Evolutionary conservation across 30 jellyfish, hydroid and myxozoan species (phyloP).

Genomic region (Chironex yamaguchii): DNA sequence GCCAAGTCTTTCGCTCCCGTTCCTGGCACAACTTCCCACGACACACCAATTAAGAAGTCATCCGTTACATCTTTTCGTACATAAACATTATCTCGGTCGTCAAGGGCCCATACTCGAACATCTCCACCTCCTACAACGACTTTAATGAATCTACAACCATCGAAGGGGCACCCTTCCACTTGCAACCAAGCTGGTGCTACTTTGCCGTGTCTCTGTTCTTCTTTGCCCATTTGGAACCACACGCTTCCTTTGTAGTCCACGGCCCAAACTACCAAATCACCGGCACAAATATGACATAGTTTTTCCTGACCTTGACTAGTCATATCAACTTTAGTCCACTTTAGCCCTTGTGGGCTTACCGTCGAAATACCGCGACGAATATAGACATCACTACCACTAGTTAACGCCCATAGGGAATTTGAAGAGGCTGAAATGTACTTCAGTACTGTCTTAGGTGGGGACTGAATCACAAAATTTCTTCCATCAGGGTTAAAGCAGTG

Average conservation of each 20-base stretch:
- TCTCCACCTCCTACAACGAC: slow-evolving; percentile 94
- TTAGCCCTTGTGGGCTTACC: slow-evolving; percentile 94
- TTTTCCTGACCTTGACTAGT: slow-evolving; percentile 88
- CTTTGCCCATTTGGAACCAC: slow-evolving; percentile 98
- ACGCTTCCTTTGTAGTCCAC: slow-evolving; percentile 97
- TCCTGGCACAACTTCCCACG: slow-evolving; percentile 98
- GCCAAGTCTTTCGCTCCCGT: slow-evolving; percentile 94
- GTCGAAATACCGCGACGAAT: slow-evolving; percentile 88
- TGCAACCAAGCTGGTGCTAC: slow-evolving; percentile 95
- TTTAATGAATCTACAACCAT: slow-evolving; percentile 92
- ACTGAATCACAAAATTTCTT: slow-evolving; percentile 83
- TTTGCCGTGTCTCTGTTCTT: slow-evolving; percentile 68
- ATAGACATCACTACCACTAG: slow-evolving; percentile 90
- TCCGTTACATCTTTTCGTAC: slow-evolving; percentile 95
- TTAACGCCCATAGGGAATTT: slow-evolving; percentile 94
- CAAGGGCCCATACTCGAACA: slow-evolving; percentile 96
- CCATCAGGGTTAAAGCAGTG: slow-evolving; percentile 92
- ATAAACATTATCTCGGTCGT: slow-evolving; percentile 89
- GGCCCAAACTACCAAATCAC: slow-evolving; percentile 96
- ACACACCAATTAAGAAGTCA: slow-evolving; percentile 89
- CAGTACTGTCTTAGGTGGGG: slow-evolving; percentile 87
- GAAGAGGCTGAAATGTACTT: slow-evolving; percentile 93
- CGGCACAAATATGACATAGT: slow-evolving; percentile 82
- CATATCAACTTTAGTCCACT: slow-evolving; percentile 94
- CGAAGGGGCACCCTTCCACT: slow-evolving; percentile 98